phyloP scores from a whole-genome alignment of 2,888 invertebrate genomes.

The Drosophila prostipennis region DNA sequence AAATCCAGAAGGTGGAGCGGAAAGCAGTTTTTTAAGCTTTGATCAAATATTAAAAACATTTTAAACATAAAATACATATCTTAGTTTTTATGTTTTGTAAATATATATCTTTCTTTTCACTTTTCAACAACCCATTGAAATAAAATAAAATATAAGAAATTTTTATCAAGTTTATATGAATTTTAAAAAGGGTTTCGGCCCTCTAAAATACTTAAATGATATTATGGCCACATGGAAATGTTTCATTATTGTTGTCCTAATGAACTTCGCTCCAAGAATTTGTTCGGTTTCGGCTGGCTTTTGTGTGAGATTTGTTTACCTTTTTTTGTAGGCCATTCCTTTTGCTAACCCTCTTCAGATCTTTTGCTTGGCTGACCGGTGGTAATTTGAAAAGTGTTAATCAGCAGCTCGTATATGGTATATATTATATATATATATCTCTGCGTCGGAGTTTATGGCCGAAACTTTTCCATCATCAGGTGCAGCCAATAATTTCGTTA shows the following conservation, averaged over 20 bases:
- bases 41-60: too few species aligned
- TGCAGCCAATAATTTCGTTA: conserved; percentile 40
- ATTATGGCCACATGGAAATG: conserved; percentile 1
- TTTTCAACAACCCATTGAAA: too few species aligned
- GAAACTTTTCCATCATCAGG: conserved; percentile 34
- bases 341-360: neutral
- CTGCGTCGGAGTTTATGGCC: conserved; percentile 7
- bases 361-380: conserved; percentile 5
- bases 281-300: neutral
- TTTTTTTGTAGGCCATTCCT: conserved; percentile 27
- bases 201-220: too few species aligned
- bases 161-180: too few species aligned
- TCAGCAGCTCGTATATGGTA: conserved; percentile 2
- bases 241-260: conserved; percentile 34
- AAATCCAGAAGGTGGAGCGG: neutral
- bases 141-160: too few species aligned
- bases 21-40: too few species aligned
- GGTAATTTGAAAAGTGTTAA: conserved; percentile 27
- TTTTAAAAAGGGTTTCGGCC: too few species aligned
- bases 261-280: conserved; percentile 26
- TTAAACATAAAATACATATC: too few species aligned
- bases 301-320: conserved; percentile 23
- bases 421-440: neutral
- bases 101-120: too few species aligned
- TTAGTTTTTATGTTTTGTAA: too few species aligned